Base-by-base conservation (phyloP, 2,888 invertebrate species). In the Macrosoma leucophasiata region DNA sequence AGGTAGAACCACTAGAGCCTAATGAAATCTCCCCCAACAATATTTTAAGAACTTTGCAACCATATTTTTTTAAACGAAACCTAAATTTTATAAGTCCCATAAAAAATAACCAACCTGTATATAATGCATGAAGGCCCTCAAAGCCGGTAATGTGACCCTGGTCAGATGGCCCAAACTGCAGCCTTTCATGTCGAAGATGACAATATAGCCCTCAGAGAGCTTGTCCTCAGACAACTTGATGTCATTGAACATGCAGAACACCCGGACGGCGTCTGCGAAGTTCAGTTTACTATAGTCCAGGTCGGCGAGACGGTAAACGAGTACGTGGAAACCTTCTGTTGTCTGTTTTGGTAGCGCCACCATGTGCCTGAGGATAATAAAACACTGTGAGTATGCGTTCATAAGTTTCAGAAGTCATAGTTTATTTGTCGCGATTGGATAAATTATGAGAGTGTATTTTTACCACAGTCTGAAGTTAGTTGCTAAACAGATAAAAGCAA, bases 171-270 rank as follows among this genome's bases (percentile, higher is more conserved):
- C 89, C n/a, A 90, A 64, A 24, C 85, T 85, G 45, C 89, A 86
- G 10, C 89, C 88, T 62, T 88, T 89, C 89, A 90, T 90, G 52
- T 90, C 90, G 49, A 90, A 89, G 40, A 90, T 81, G 14, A 90
- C 88, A 32, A 90, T 79, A 54, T 90, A 90, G 1, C 82, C 88
- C 22, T 84, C 84, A 9, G 81, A 76, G 20, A 85, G 67, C 1
- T 82, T 65, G 52, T 90, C 89, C 48, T 89, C 89, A 0, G 89
- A 89, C 25, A 89, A 61, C 39, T 89, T 84, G 39, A 88, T 76
- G 55, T 90, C 89, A 52, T 90, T 90, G 62, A 88, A 88, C 88
- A 89, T 89, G 63, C 89, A 89, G 65, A 90, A 89, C 29, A 84
- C 75, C 30, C 88, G 86, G 17, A 90, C 84, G 0, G 86, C 87